Conservation (phyloP, 1,140 invertebrate genomes). For the Pygmarrhopalites habei region DNA sequence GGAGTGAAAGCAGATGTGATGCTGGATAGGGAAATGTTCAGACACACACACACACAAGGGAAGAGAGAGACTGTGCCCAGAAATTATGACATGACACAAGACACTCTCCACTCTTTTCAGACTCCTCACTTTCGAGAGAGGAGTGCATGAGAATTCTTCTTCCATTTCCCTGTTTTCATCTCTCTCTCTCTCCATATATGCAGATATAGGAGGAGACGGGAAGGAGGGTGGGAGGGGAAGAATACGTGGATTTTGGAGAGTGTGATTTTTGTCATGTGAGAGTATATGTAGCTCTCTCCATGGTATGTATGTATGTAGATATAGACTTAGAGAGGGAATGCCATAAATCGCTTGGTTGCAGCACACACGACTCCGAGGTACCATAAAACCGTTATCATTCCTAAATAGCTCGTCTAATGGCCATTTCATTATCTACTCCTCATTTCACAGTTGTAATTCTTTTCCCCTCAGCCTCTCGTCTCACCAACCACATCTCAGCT, state of each 20-base stretch:
- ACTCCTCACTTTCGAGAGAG: no score
- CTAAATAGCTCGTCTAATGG: slow-evolving; percentile 39
- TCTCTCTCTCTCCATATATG: no score
- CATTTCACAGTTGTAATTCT: slow-evolving; percentile 37
- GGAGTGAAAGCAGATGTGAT: slow-evolving; percentile 2
- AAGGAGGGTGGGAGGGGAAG: background rate
- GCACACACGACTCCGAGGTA: slow-evolving; percentile 26
- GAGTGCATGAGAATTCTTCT: no score
- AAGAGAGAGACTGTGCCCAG: no score
- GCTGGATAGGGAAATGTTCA: background rate
- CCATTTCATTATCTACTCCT: slow-evolving; percentile 38
- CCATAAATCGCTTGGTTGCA: slow-evolving; percentile 32
- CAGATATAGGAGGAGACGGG: no score
- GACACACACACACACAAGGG: no score
- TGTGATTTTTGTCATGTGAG: background rate
- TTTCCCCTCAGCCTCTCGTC: slow-evolving; percentile 18
- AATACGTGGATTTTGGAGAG: background rate
- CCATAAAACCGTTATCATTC: slow-evolving; percentile 40
- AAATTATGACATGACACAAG: no score
- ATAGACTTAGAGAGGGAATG: slow-evolving; percentile 10
- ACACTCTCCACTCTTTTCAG: no score
- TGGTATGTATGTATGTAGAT: background rate
- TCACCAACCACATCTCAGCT: background rate
- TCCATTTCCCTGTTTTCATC: no score
- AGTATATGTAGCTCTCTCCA: background rate